Conservation (phyloP, 2,797 vertebrate species). For the Fistularia commersonii region DNA sequence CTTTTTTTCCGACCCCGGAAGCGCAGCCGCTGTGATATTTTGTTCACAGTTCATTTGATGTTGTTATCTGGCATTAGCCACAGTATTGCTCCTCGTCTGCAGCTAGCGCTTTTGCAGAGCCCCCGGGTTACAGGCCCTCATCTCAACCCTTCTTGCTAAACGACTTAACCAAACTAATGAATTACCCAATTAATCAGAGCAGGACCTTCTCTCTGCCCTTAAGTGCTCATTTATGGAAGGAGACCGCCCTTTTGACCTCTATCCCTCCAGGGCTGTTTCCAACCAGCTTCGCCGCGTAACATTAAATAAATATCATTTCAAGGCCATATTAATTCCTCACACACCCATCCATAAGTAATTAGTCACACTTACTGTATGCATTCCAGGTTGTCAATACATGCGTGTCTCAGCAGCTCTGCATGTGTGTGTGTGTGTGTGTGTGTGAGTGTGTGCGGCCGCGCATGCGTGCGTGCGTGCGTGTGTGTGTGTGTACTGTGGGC, state of each 20-base stretch:
- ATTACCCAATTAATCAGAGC: conserved; percentile 83
- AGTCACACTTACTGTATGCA: conserved; percentile 68
- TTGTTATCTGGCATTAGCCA: conserved; percentile 69
- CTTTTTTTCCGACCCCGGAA: conserved; percentile 43
- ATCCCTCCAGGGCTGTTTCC: conserved; percentile 71
- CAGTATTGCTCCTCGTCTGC: conserved; percentile 55
- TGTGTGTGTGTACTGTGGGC: conserved; percentile 7
- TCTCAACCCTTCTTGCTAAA: conserved; percentile 69
- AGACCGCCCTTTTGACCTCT: conserved; percentile 73
- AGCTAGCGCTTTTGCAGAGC: conserved; percentile 45
- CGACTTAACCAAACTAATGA: conserved; percentile 79
- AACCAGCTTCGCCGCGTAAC: conserved; percentile 71
- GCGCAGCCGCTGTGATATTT: conserved; percentile 19
- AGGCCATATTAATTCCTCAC: conserved; percentile 72
- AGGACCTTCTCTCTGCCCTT: conserved; percentile 72
- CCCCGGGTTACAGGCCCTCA: conserved; percentile 67
- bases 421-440: conserved; percentile 9
- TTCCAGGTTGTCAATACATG: conserved; percentile 54
- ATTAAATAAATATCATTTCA: conserved; percentile 80
- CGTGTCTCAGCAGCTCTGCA: conserved; percentile 17
- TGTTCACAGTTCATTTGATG: conserved; percentile 69
- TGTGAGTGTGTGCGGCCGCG: conserved; percentile 20
- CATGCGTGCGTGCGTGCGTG: conserved; percentile 19
- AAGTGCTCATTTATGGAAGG: conserved; percentile 79
- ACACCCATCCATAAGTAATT: conserved; percentile 73